Evolutionary conservation across 2,113 vertebrate species (phyloP), one percentile per base, ranked within the genome.

Genomic region (Equus quagga): DNA sequence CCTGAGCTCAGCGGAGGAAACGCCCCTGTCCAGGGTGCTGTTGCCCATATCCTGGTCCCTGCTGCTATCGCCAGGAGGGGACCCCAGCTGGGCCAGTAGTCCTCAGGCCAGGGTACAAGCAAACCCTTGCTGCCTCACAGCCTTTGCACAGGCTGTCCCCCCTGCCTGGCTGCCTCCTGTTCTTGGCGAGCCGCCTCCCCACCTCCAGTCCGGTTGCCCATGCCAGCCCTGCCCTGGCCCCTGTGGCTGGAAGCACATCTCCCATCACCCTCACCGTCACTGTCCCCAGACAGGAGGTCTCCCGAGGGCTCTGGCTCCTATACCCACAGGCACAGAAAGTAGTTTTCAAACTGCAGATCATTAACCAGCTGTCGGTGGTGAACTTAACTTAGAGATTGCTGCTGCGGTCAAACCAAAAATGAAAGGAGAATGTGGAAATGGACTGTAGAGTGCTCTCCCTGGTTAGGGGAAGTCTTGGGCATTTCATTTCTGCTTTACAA

Each of bases 381-480:
- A 23, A 26, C 5, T 17, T 41, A 21, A 60, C 6, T 60, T 36
- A 18, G 19, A 12, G 7, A 8, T 4, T 6, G 60, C 9, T 33
- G 64, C n/a, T 31, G 62, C 18, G 18, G 41, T 13, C 24, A 49
- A 26, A n/a, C 31, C 73, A 8, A 44, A 58, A 13, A 33, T 0
- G 15, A 17, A 21, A 14, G 3, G 3, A 26, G 5, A 12, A 28
- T 3, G 0, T 5, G 33, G 33, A 14, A 21, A 36, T 4, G 31
- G 67, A 2, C 19, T 0, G 8, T 14, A 3, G 70, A 54, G 7
- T 5, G 17, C 4, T 31, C 36, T 6, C 11, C 41, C 1, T 4
- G 7, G 18, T 18, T 4, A 5, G 49, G 33, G 33, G 24, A 19
- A n/a, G 65, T 19, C 56, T 44, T 17, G 0, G 11, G 44, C 18